Base-by-base conservation (phyloP, 2,797 vertebrate genomes). In the Ibycter americanus region DNA sequence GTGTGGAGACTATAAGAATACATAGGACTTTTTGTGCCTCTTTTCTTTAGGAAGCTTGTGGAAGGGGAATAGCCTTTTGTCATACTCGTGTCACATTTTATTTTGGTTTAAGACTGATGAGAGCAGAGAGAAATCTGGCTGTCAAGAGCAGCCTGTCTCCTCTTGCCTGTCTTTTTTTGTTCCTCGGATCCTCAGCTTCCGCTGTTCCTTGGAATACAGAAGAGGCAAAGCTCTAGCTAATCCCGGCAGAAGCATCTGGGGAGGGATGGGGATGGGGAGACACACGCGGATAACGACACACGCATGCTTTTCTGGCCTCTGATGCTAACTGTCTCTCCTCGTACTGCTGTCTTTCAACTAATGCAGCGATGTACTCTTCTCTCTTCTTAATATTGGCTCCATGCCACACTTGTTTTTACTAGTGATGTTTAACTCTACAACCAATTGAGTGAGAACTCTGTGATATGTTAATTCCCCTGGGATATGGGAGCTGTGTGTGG, bases 61-160 rank as follows among this genome's bases (percentile, higher is more conserved):
- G 87, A 91, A 89, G 51, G 68, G 91, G 76, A 96, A 93, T 86
- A 91, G 62, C 89, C 94, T 94, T 76, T 94, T 94, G 93, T 93
- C 82, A 62, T 58, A 8, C 56, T 62, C 1, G 0, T 90, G 93
- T 96, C 94, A 83, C 74, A 42, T 91, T 91, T 94, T 91, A 59
- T 90, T 91, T 89, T 92, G 79, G 56, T 78, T 95, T 51, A 74
- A 89, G 79, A 61, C 84, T 74, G 89, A 81, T 76, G 86, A 89
- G 84, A 83, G 81, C 49, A 29, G 63, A 72, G 79, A 74, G 84
- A 82, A 91, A 71, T 93, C 71, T 72, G 95, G 61, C 84, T 94
- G 82, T 80, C 79, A 83, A 55, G 90, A 87, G 32, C 85, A 91
- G 76, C 65, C 79, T 74, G 56, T 86, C 72, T 93, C 40, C 67